Base-by-base conservation (phyloP, 2,888 invertebrate species). In the Brenthis ino region DNA sequence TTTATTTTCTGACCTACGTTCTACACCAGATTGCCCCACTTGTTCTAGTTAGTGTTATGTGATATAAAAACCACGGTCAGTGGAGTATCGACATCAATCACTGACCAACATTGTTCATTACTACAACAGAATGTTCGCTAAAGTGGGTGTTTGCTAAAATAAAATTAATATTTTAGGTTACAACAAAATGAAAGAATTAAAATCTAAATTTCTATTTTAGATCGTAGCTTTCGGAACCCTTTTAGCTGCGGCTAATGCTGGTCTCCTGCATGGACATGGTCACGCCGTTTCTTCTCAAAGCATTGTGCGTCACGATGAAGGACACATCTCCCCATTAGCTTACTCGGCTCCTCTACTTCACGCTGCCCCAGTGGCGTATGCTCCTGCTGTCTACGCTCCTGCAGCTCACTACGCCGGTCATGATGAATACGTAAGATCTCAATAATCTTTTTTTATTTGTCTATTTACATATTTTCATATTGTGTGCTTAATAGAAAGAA, bases 111-210 rank as follows among this genome's bases (percentile, higher is more conserved):
- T 81, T 80, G 79, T 81, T 79, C 78, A 78, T 81, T 80, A 76
- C 79, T 77, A 82, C 80, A 82, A 74, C 80, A 85, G 82, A 77
- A 88, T 88, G 87, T 85, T 87, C 80, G 85, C 84, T 80, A 86
- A 86, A 86, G 87, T 88, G 70, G 84, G 87, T 68, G 43, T 20
- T 43, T 43, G 37, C 2, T 43, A 8, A 11, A 53, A 14, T 53
- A 16, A 53, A 53, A 14, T 5, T 16, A n/a, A 28, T 28, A 28
- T 4, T 37, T 12, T 5, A 54, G 8, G 12, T 37, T 16, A 53
- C 47, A 6, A 33, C n/a, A 13, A 50, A 64, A 24, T n/a, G 28
- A 47, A 12, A 11, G 0, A 43, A 43, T 11, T 43, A 43, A 43
- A 43, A 11, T 43, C 11, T 11, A 43, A 43, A 11, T 43, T 43